Percentiles rank a stretch among this genome's conserved stretches.
Conservation (phyloP, 1,140 invertebrate species). For the Penaeus vannamei region DNA sequence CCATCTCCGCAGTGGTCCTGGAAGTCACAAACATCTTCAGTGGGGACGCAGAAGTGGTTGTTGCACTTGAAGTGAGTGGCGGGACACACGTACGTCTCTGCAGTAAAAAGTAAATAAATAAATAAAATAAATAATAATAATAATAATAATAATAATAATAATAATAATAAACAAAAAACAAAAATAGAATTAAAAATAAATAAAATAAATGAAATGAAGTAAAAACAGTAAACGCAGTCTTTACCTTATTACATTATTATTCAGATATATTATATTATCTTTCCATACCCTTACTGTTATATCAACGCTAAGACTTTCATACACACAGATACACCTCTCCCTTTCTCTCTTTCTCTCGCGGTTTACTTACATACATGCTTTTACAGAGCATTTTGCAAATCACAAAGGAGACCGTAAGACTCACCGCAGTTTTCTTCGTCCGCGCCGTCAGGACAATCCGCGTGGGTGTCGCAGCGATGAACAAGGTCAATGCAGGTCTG, state of each 20-base stretch:
- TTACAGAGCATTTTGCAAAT: background rate
- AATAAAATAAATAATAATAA: no score
- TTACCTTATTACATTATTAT: no score
- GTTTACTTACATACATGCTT: background rate
- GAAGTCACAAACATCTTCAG: slow-evolving; percentile 71
- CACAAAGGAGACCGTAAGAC: background rate
- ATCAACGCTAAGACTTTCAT: no score
- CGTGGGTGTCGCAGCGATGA: slow-evolving; percentile 71
- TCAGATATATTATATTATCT: no score
- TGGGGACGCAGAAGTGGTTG: slow-evolving; percentile 72
- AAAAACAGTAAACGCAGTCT: no score
- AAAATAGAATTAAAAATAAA: no score
- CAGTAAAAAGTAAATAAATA: slow-evolving; percentile 48
- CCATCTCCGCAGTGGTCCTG: slow-evolving; percentile 72
- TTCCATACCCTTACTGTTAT: no score
- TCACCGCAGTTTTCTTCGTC: slow-evolving; percentile 72
- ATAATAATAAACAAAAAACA: no score
- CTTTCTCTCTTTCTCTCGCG: no score
- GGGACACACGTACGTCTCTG: slow-evolving; percentile 70
- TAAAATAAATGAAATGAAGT: no score
- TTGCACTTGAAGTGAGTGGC: slow-evolving; percentile 73
- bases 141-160: no score
- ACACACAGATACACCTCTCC: no score
- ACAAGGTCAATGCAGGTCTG: slow-evolving; percentile 71
- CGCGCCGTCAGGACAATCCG: slow-evolving; percentile 71